These are phyloP conservation scores for Bombus confusus DNA, from an alignment of 1,140 invertebrate genomes.

Conservation along the genomic window DNA sequence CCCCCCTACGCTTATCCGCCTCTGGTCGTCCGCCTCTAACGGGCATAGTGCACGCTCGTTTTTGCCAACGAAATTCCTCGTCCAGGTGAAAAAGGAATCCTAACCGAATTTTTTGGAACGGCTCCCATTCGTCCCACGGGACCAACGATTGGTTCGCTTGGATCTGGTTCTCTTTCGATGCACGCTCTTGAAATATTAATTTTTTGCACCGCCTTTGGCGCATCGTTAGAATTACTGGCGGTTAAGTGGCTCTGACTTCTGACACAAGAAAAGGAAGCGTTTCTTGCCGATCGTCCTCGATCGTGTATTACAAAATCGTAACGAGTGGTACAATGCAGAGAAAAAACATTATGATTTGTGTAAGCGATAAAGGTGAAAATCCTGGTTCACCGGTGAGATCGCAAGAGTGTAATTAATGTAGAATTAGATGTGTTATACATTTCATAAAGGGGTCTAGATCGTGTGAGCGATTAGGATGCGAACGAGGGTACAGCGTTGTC, in stretches of 20 bases:
- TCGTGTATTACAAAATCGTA: neutral
- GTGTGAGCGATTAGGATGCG: neutral
- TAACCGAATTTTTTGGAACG: conserved; percentile 41
- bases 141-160: neutral
- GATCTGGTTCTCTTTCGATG: neutral
- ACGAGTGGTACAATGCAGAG: neutral
- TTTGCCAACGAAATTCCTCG: conserved; percentile 37
- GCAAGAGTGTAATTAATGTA: neutral
- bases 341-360: neutral
- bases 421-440: neutral
- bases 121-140: neutral
- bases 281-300: neutral
- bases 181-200: conserved; percentile 36
- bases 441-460: neutral
- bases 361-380: neutral
- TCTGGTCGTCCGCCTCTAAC: neutral
- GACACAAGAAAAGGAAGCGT: conserved; percentile 14
- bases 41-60: conserved; percentile 27
- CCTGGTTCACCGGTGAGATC: neutral
- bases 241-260: neutral
- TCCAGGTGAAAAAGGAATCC: conserved; percentile 48
- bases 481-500: neutral
- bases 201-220: neutral
- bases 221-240: conserved; percentile 15
- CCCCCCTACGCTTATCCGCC: conserved; percentile 29